Evolutionary conservation across 2,888 invertebrate species (phyloP), one percentile per base, ranked within the genome.

Genomic region (Eudemis profundana): DNA sequence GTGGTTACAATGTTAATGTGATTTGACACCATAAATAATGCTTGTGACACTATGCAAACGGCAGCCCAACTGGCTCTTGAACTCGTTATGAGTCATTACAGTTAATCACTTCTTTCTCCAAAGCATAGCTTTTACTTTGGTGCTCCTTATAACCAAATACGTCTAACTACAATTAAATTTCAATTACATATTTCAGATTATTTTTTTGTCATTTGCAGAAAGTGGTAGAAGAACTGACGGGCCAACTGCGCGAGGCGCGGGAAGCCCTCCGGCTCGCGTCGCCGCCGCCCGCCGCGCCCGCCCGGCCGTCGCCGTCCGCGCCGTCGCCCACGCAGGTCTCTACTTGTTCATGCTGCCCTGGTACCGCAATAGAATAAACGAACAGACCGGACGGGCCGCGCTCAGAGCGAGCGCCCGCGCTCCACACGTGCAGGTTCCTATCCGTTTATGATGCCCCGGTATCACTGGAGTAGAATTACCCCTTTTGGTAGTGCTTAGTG

Each of bases 221-320:
- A 83, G 95, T 95, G 76, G 96, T 97, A 71, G 96, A 96, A 77
- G 94, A 95, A 21, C 89, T 98, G 57, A 94, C 95, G 78, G 94
- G 95, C 61, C 97, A 97, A 85, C 89, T 98, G 63, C 95, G 96
- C 61, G 94, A 95, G 67, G 96, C 97, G 69, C 94, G 97, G 70
- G 93, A 96, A 84, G 96, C 96, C 59, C 89, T 98, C 42, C 81
- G 89, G 29, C 74, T 82, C 50, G 78, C 87, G 15, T 77, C 85
- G 3, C 81, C 86, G 49, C 66, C 72, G 50, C 66, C 72, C 90
- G 67, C 82, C 83, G 72, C 21, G 49, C 64, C 69, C 91, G 90
- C 49, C 73, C 71, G 70, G 47, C 63, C 74, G 47, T 61, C 93
- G 66, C 81, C 87, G 72, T 90, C 93, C 51, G 66, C 68, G 61